Conservation (phyloP, 1,140 invertebrate species). For the Wiebesia pumilae region DNA sequence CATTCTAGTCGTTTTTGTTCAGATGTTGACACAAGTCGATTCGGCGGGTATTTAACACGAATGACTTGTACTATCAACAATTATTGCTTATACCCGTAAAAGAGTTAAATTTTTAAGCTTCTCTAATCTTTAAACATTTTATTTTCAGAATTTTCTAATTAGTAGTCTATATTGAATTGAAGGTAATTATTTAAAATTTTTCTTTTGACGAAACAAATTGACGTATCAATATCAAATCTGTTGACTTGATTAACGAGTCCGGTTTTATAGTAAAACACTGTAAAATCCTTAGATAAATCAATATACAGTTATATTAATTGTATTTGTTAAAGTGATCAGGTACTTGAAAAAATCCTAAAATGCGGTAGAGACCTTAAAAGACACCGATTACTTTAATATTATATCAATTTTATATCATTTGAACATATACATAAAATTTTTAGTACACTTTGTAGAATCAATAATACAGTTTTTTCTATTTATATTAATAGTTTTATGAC, state of each 20-base stretch:
- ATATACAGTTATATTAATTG: neutral
- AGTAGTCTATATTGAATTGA: neutral
- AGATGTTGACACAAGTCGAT: neutral
- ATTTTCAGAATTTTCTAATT: neutral
- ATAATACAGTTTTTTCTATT: neutral
- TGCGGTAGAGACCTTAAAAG: neutral
- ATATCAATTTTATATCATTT: neutral
- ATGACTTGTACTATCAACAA: neutral
- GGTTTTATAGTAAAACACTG: neutral
- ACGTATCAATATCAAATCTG: neutral
- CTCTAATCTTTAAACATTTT: neutral
- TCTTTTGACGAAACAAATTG: neutral
- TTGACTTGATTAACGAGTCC: neutral
- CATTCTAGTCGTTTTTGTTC: neutral
- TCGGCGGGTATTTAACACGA: neutral
- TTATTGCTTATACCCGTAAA: neutral
- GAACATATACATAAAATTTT: neutral
- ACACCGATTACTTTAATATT: neutral
- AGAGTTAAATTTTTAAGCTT: neutral
- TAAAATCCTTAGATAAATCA: neutral
- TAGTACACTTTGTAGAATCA: neutral
- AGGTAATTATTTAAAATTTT: too few relatives aligned
- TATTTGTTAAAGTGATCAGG: neutral
- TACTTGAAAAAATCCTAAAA: neutral
- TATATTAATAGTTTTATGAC: neutral